Conservation (phyloP, 2,113 vertebrate genomes). For the Heliornis fulica region DNA sequence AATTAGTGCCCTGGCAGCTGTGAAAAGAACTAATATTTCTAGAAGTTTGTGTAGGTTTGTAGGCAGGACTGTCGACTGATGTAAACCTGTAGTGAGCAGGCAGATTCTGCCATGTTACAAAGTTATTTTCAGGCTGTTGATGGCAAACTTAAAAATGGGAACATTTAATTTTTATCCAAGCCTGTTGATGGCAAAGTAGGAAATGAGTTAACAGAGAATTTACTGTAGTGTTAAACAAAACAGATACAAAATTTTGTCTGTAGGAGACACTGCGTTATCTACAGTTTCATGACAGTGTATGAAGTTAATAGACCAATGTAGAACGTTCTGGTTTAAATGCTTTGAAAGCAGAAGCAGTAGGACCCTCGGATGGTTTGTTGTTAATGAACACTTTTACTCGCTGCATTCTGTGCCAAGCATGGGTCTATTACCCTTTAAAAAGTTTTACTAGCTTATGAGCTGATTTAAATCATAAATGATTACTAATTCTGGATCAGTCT, state of each 20-base stretch:
- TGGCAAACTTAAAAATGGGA: not conserved
- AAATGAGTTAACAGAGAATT: not conserved
- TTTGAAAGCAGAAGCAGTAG: not conserved
- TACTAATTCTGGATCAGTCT: not conserved
- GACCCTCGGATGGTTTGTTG: not conserved
- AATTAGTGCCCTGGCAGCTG: not conserved
- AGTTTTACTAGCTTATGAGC: not conserved
- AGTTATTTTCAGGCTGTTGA: constrained; percentile 5
- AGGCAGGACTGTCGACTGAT: not conserved
- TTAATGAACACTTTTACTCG: not conserved
- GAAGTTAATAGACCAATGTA: not conserved
- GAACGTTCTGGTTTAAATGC: not conserved
- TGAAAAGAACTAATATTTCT: not conserved
- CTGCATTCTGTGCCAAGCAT: not conserved
- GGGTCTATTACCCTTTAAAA: not conserved
- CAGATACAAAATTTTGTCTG: not conserved
- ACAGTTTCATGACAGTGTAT: not conserved
- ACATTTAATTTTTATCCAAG: not conserved
- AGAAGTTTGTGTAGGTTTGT: constrained; percentile 20
- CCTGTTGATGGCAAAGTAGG: not conserved
- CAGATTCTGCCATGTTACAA: not conserved
- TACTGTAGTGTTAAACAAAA: not conserved
- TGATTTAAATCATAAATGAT: not conserved
- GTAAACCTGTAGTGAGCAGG: not conserved
- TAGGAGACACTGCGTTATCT: not conserved